Conservation (phyloP, 2,797 vertebrate species). For the Aulostomus chinensis region DNA sequence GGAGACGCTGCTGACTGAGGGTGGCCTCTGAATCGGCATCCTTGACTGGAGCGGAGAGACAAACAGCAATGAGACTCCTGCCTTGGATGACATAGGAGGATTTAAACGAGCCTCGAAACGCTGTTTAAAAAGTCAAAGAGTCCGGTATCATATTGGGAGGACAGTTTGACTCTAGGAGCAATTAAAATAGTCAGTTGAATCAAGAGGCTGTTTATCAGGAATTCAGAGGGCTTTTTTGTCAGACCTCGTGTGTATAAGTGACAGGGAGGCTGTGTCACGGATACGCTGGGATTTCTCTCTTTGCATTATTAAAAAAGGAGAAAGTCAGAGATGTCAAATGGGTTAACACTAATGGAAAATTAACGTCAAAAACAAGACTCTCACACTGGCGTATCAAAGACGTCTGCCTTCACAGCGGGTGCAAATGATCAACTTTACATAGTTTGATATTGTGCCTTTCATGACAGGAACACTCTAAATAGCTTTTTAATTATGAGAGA, state of each 20-base stretch:
- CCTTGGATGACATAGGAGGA: neutral
- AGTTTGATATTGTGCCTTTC: slow-evolving; percentile 32
- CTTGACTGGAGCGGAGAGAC: slow-evolving; percentile 62
- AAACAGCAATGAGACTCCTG: slow-evolving; percentile 12
- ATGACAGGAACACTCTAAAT: slow-evolving; percentile 25
- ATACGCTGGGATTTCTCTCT: slow-evolving; percentile 50
- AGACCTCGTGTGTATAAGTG: slow-evolving; percentile 34
- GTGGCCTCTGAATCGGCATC: slow-evolving; percentile 1
- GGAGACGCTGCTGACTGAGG: rapidly evolving
- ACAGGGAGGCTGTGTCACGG: slow-evolving; percentile 38
- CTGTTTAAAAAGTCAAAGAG: slow-evolving; percentile 23
- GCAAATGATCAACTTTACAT: slow-evolving; percentile 44
- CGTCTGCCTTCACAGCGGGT: slow-evolving; percentile 42
- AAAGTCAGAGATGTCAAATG: slow-evolving; percentile 52
- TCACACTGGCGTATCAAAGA: slow-evolving; percentile 52
- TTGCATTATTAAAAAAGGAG: slow-evolving; percentile 63
- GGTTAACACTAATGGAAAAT: slow-evolving; percentile 64
- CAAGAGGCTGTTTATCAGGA: slow-evolving; percentile 54
- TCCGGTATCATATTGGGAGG: slow-evolving; percentile 23
- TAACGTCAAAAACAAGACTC: slow-evolving; percentile 63
- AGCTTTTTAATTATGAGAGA: slow-evolving; percentile 25
- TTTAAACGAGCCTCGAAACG: slow-evolving; percentile 36
- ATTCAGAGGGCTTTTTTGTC: slow-evolving; percentile 58
- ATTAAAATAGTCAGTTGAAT: slow-evolving; percentile 57
- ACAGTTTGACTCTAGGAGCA: slow-evolving; percentile 48